Conservation (phyloP, 1,140 invertebrate species). For the Cylas formicarius region DNA sequence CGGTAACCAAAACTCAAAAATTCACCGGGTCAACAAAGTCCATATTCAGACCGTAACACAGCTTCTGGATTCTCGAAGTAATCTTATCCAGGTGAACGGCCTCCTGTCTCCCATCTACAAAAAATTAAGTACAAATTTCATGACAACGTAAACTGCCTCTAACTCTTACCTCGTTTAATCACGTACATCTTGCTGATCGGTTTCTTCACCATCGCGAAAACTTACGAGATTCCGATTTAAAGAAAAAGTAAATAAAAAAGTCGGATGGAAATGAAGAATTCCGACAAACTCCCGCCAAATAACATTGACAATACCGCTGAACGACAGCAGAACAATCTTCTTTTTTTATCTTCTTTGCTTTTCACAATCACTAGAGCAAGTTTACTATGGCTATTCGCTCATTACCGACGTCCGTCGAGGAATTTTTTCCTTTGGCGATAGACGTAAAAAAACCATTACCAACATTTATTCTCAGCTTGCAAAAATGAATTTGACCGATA, state of each 20-base stretch:
- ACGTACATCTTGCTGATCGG: slow-evolving; percentile 45
- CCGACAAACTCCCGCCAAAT: slow-evolving; percentile 4
- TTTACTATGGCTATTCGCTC: too few species aligned
- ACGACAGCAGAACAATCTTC: too few species aligned
- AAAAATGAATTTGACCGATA: too few species aligned
- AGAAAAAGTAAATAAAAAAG: not conserved
- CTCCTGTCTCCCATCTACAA: slow-evolving; percentile 80
- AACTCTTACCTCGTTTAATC: slow-evolving; percentile 45
- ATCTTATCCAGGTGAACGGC: slow-evolving; percentile 97
- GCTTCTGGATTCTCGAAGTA: slow-evolving; percentile 87
- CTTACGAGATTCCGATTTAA: not conserved
- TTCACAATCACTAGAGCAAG: too few species aligned
- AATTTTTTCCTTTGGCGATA: too few species aligned
- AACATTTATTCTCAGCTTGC: too few species aligned
- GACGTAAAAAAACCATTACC: too few species aligned
- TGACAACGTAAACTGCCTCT: slow-evolving; percentile 1
- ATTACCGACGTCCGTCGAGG: too few species aligned
- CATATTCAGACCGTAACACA: slow-evolving; percentile 93
- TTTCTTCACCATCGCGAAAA: slow-evolving; percentile 25
- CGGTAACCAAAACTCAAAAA: slow-evolving; percentile 23
- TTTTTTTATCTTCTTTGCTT: too few species aligned
- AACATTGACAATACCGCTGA: too few species aligned
- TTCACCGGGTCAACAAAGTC: slow-evolving; percentile 94
- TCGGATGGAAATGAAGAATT: too few species aligned
- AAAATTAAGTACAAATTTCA: slow-evolving; percentile 7